These are phyloP conservation scores for Cephus sareptanus DNA, from an alignment of 2,888 invertebrate species.

Conservation along the genomic window DNA sequence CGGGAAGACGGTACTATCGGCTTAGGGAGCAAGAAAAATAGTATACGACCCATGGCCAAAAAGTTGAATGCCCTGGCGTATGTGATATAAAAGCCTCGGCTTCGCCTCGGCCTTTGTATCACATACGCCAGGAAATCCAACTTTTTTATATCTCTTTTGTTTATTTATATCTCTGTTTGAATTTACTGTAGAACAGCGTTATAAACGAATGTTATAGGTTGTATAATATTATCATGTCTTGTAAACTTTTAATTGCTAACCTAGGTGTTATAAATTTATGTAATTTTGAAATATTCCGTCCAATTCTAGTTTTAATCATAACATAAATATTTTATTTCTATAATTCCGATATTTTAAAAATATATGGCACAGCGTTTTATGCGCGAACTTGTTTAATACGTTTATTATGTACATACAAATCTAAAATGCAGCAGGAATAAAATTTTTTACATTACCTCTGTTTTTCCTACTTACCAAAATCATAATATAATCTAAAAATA, in stretches of 20 bases:
- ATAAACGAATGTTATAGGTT: neutral
- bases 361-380: neutral
- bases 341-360: neutral
- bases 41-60: too few species aligned
- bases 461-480: neutral
- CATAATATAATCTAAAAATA: neutral
- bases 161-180: neutral
- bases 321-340: neutral
- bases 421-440: neutral
- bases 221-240: neutral
- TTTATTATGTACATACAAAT: neutral
- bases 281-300: conserved; percentile 13
- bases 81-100: too few species aligned
- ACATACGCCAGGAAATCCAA: too few species aligned
- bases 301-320: conserved; percentile 5
- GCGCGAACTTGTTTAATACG: neutral
- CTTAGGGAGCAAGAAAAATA: too few species aligned
- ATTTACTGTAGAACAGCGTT: neutral
- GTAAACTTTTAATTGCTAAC: neutral
- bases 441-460: neutral
- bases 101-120: too few species aligned
- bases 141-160: too few species aligned
- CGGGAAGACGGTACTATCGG: too few species aligned
- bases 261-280: conserved; percentile 3
- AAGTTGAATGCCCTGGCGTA: too few species aligned